These are phyloP conservation scores for Eubasilissa splendida DNA, from an alignment of 2,888 invertebrate genomes.

Conservation along the genomic window DNA sequence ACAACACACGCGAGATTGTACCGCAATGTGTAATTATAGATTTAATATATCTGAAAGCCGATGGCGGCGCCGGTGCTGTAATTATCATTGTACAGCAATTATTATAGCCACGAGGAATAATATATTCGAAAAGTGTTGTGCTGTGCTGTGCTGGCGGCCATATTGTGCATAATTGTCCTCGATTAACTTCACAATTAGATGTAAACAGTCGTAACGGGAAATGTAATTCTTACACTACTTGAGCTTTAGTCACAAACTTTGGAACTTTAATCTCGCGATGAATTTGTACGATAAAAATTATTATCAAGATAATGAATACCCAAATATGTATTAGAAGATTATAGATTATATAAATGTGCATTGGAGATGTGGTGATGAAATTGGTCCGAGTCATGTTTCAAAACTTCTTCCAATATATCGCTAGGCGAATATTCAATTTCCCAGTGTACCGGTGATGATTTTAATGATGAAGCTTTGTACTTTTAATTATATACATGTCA, in stretches of 20 bases:
- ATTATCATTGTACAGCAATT: conserved; percentile 60
- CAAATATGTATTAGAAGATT: no score
- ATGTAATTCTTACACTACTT: conserved; percentile 7
- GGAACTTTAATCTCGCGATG: not conserved
- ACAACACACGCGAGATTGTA: conserved; percentile 42
- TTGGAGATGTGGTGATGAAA: no score
- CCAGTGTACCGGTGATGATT: no score
- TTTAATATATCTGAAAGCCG: conserved; percentile 53
- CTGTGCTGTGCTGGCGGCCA: conserved; percentile 4
- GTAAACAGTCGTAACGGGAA: conserved; percentile 37
- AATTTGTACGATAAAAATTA: not conserved
- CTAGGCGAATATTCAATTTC: no score
- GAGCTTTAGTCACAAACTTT: conserved; percentile 20
- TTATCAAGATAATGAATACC: no score
- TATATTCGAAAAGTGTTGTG: conserved; percentile 26
- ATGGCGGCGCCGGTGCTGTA: conserved; percentile 50
- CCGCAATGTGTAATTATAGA: conserved; percentile 46
- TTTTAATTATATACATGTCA: no score
- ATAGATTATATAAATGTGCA: no score
- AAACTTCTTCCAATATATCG: no score
- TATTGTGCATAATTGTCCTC: conserved; percentile 39
- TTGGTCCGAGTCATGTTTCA: no score
- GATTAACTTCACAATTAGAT: conserved; percentile 47
- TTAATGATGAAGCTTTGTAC: no score
- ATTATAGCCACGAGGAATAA: conserved; percentile 59